These are phyloP conservation scores for Eugnorisma glareosa DNA, from an alignment of 2,888 invertebrate genomes.

Conservation along the genomic window DNA sequence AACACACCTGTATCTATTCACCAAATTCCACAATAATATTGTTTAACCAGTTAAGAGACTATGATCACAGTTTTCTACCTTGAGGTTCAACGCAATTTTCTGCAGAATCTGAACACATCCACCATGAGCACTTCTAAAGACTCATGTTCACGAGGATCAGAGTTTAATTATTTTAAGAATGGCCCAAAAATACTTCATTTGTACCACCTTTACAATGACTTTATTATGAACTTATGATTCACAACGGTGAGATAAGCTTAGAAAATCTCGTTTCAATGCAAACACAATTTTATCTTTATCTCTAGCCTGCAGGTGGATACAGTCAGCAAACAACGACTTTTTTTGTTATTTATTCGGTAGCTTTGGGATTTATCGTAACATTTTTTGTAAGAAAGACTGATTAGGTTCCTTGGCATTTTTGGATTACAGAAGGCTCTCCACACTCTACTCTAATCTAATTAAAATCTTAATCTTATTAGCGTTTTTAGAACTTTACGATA, in stretches of 20 bases:
- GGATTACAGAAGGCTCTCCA: background rate
- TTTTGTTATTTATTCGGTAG: conserved; percentile 41
- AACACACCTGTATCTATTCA: conserved; percentile 14
- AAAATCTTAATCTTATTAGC: background rate
- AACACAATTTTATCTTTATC: conserved; percentile 58
- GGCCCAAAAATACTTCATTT: conserved; percentile 8
- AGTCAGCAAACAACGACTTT: conserved; percentile 45
- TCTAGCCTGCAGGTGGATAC: conserved; percentile 37
- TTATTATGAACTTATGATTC: conserved; percentile 18
- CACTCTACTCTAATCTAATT: background rate
- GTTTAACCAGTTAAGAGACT: background rate
- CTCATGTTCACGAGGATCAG: background rate
- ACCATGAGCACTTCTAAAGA: background rate
- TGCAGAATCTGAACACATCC: background rate
- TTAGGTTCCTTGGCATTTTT: conserved; percentile 5
- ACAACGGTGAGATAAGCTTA: conserved; percentile 53
- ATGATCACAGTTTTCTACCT: background rate
- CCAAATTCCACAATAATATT: conserved; percentile 17
- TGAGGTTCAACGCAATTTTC: background rate
- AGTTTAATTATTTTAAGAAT: background rate
- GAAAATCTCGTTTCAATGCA: conserved; percentile 55
- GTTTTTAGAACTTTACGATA: background rate
- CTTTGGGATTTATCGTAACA: conserved; percentile 29
- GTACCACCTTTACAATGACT: conserved; percentile 12
- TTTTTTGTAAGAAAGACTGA: conserved; percentile 4